phyloP scores from a whole-genome alignment of 2,888 invertebrate genomes.

The Dynastes maya region DNA sequence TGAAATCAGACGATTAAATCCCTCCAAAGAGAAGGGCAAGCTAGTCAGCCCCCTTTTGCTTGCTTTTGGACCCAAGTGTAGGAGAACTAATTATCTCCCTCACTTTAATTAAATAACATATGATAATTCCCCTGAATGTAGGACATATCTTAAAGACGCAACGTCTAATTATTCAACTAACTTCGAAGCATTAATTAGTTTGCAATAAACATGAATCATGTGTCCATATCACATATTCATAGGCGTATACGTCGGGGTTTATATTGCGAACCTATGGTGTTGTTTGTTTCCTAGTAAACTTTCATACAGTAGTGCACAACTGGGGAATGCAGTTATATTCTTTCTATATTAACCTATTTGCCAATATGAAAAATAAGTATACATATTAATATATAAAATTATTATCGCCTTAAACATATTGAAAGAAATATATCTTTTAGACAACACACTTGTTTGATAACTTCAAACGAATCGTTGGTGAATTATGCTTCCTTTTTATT shows the following conservation, averaged over 20 bases:
- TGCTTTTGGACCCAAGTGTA: conserved; percentile 48
- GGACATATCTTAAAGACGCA: conserved; percentile 45
- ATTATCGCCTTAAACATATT: too few species aligned
- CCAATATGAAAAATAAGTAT: too few species aligned
- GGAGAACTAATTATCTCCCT: conserved; percentile 51
- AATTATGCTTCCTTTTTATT: too few species aligned
- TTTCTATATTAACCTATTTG: too few species aligned
- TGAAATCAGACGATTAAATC: conserved; percentile 62
- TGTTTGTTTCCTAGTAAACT: too few species aligned
- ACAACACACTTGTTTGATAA: too few species aligned
- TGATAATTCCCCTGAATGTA: conserved; percentile 51
- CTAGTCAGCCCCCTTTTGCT: conserved; percentile 41
- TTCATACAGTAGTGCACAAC: too few species aligned
- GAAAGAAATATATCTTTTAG: too few species aligned
- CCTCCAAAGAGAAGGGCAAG: conserved; percentile 49
- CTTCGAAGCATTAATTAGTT: conserved; percentile 47
- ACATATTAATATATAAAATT: too few species aligned
- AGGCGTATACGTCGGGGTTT: background rate
- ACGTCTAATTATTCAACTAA: conserved; percentile 46
- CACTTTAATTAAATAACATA: conserved; percentile 54
- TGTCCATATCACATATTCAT: conserved; percentile 6
- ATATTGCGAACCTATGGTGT: too few species aligned
- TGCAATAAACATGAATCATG: conserved; percentile 45
- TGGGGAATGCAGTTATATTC: too few species aligned
- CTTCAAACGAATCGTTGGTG: too few species aligned